phyloP scores from a whole-genome alignment of 2,888 invertebrate species.

The Leptopilina syphax region DNA sequence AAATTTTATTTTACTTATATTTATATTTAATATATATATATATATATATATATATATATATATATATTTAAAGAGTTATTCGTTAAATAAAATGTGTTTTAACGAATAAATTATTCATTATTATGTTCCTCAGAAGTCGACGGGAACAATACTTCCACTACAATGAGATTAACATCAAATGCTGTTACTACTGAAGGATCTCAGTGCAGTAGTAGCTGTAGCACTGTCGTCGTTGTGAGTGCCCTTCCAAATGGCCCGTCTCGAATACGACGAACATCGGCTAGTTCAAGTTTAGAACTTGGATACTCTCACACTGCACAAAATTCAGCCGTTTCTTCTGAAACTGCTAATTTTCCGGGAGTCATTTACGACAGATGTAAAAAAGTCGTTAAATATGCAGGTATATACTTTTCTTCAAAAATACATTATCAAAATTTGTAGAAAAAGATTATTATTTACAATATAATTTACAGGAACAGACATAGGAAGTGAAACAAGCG shows the following conservation, averaged over 20 bases:
- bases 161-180: constrained; percentile 55
- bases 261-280: constrained; percentile 82
- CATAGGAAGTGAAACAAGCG: constrained; percentile 88
- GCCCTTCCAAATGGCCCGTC: constrained; percentile 77
- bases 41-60: background rate
- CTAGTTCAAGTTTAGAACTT: constrained; percentile 89
- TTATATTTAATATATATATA: constrained; percentile 1
- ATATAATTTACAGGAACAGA: constrained; percentile 64
- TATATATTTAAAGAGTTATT: no score
- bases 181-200: constrained; percentile 79
- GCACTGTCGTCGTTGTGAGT: constrained; percentile 88
- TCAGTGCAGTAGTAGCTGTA: constrained; percentile 91
- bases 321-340: constrained; percentile 85
- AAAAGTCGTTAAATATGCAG: constrained; percentile 68
- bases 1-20: no score
- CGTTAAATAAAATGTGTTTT: no score
- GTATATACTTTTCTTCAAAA: constrained; percentile 52
- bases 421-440: no score
- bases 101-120: background rate
- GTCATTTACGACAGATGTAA: constrained; percentile 74
- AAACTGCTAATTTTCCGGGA: constrained; percentile 81
- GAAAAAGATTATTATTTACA: no score
- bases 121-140: constrained; percentile 65
- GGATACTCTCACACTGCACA: constrained; percentile 93
- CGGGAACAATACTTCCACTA: constrained; percentile 62